Evolutionary conservation across 2,888 invertebrate species (phyloP).

Genomic region (Sinodicranocentrus sp.): DNA sequence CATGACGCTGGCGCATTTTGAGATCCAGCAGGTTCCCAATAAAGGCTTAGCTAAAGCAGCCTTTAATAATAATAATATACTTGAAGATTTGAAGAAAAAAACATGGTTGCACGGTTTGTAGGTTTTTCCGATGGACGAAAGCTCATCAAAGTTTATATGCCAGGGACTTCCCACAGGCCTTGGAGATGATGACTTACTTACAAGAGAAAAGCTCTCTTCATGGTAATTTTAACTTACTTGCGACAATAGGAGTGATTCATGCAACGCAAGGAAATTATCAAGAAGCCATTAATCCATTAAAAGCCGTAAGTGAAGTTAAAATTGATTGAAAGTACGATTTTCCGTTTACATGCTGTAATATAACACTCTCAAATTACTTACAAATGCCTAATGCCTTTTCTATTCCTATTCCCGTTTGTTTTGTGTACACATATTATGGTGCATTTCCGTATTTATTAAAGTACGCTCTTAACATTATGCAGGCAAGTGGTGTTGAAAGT

Average conservation of each 20-base stretch:
- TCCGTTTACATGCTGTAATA: not conserved
- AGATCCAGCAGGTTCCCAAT: no score
- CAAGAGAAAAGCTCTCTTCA: slow-evolving; percentile 84
- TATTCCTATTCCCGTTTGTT: no score
- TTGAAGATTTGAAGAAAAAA: no score
- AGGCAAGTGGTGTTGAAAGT: slow-evolving; percentile 77
- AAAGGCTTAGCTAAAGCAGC: no score
- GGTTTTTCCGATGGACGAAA: slow-evolving; percentile 79
- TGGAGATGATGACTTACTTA: slow-evolving; percentile 83
- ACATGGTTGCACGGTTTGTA: no score
- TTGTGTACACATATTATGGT: no score
- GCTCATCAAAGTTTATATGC: slow-evolving; percentile 82
- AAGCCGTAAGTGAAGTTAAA: slow-evolving; percentile 78
- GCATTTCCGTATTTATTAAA: no score
- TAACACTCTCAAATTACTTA: no score
- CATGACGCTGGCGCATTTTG: no score
- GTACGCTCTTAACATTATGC: no score
- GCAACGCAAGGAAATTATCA: slow-evolving; percentile 86
- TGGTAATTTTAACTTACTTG: slow-evolving; percentile 84
- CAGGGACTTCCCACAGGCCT: slow-evolving; percentile 85
- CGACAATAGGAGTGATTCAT: slow-evolving; percentile 86
- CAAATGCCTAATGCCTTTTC: no score
- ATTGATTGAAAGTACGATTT: not conserved
- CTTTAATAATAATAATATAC: no score
- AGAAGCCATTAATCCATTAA: slow-evolving; percentile 81